Evolutionary conservation across 1,140 invertebrate species (phyloP), one percentile per base, ranked within the genome.

Genomic region (Sinonovacula constricta): DNA sequence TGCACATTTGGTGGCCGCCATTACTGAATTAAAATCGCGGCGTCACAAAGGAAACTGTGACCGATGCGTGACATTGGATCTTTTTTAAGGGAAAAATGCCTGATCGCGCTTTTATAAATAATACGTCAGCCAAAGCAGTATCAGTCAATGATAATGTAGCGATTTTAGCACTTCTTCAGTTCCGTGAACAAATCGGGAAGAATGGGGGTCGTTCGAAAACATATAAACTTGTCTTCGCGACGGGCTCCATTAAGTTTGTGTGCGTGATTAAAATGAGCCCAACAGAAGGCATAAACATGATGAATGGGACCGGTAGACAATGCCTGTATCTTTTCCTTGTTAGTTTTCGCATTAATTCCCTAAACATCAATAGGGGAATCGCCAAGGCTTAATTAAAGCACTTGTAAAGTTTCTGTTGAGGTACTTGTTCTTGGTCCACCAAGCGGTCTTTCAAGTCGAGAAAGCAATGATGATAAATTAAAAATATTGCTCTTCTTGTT

Each of bases 1-100:
- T 69, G 72, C 81, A 77, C 81, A 82, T 79, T 82, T 82, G 81
- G 81, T 77, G 66, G 65, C 75, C 60, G 36, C 66, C 39, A 62
- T 76, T 68, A 70, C 56, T 70, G 76, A 76, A 82, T 75, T 70
- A 56, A 76, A 71, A 72, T 79, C 66, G 66, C 36, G 39, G 68
- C 54, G n/a, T n/a, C 51, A 76, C 63, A 76, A 76, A 76, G 71
- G 31, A 62, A 45, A 15, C 56, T n/a, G 39, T 82, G 36, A 45
- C 45, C 53, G 56, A 59, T 71, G 63, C 68, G 56, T 74, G 75
- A 59, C 68, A 68, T 65, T 49, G 24, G 68, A 68, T 78, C 45
- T 79, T 78, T 60, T 74, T 69, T 54, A 56, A 39, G 56, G 60
- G 59, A n/a, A 59, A 69, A 68, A 78, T 65, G 66, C 24, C 22